Percentiles rank a stretch among this genome's conserved stretches.
Conservation (phyloP, 2,113 vertebrate genomes). For the Lepus timidus region DNA sequence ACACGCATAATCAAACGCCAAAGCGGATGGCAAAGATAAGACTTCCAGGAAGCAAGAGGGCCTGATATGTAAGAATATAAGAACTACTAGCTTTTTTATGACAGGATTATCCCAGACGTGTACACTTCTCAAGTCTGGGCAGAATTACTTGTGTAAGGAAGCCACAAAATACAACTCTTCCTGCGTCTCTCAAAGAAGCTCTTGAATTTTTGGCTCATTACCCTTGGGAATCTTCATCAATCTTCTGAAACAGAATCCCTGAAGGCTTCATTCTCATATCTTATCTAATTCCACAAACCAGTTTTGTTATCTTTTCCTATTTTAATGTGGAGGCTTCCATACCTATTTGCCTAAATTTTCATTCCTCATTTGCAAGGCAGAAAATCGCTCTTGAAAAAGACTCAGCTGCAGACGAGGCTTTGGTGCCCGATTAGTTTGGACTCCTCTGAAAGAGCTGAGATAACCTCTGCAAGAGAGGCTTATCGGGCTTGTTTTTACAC, state of each 20-base stretch:
- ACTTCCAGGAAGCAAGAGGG: neutral
- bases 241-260: slow-evolving; percentile 76
- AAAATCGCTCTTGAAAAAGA: slow-evolving; percentile 51
- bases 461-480: slow-evolving; percentile 67
- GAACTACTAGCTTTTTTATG: neutral
- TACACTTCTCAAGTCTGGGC: slow-evolving; percentile 60
- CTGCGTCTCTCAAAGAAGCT: slow-evolving; percentile 59
- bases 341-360: slow-evolving; percentile 65
- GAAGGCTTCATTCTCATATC: slow-evolving; percentile 66
- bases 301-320: slow-evolving; percentile 60
- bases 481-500: slow-evolving; percentile 75
- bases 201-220: slow-evolving; percentile 80
- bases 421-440: slow-evolving; percentile 31
- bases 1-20: slow-evolving; percentile 5
- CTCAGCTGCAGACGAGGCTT: neutral
- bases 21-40: neutral
- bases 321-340: slow-evolving; percentile 68
- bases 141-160: slow-evolving; percentile 63
- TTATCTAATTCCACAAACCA: slow-evolving; percentile 73
- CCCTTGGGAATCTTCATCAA: slow-evolving; percentile 68
- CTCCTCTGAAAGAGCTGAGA: slow-evolving; percentile 59
- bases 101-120: slow-evolving; percentile 45
- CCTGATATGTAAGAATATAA: neutral
- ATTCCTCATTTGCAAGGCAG: slow-evolving; percentile 61
- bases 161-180: slow-evolving; percentile 55